Conservation (phyloP, 1,140 invertebrate genomes). For the Anastatus disparis region DNA sequence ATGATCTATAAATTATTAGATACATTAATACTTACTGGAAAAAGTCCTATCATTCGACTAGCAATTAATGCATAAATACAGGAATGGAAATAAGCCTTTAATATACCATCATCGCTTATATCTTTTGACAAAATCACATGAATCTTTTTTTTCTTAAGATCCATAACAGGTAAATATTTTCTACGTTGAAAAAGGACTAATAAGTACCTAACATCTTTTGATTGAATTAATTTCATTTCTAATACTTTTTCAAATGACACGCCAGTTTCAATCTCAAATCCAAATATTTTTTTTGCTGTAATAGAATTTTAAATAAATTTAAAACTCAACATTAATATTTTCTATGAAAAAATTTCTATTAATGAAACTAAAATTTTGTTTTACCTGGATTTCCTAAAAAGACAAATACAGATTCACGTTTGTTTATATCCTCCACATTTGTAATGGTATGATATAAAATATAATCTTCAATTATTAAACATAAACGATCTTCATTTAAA, state of each 20-base stretch:
- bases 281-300: slow-evolving; percentile 65
- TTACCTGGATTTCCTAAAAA: slow-evolving; percentile 65
- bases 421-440: slow-evolving; percentile 67
- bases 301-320: slow-evolving; percentile 35
- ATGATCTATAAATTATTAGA: not conserved
- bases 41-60: not conserved
- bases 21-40: slow-evolving; percentile 9
- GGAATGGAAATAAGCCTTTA: slow-evolving; percentile 70
- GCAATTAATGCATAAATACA: slow-evolving; percentile 59
- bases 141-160: slow-evolving; percentile 60
- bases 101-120: slow-evolving; percentile 57
- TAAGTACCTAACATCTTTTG: slow-evolving; percentile 55
- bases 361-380: slow-evolving; percentile 55
- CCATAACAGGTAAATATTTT: slow-evolving; percentile 66
- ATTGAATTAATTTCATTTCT: slow-evolving; percentile 52
- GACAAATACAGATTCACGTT: slow-evolving; percentile 69
- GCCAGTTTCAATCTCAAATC: slow-evolving; percentile 68
- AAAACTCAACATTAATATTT: slow-evolving; percentile 1
- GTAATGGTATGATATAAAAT: slow-evolving; percentile 66
- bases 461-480: slow-evolving; percentile 74
- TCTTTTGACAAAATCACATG: slow-evolving; percentile 64
- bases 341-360: slow-evolving; percentile 48
- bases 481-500: slow-evolving; percentile 82
- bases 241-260: slow-evolving; percentile 67
- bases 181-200: slow-evolving; percentile 59